Conservation (phyloP, 64 coral and sea anemone species). For the Stichodactyla helianthus region DNA sequence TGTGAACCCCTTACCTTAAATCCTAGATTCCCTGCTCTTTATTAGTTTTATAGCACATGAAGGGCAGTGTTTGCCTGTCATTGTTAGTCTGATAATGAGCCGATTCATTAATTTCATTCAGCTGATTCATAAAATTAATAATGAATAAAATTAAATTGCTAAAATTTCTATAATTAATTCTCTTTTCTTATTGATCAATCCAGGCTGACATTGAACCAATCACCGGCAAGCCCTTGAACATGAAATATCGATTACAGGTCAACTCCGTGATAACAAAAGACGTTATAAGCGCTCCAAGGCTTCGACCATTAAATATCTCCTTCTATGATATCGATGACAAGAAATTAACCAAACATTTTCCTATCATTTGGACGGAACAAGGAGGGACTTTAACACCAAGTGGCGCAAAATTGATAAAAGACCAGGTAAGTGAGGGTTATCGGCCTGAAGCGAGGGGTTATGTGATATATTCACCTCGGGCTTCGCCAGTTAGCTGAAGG, state of each 20-base stretch:
- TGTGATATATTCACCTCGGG: no score
- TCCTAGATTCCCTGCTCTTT: no score
- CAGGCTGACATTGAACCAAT: constrained; percentile 44
- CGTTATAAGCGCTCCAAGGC: not conserved
- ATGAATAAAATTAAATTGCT: not conserved
- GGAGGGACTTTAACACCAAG: constrained; percentile 1
- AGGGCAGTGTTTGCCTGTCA: no score
- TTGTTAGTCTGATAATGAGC: no score
- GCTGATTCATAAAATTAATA: no score
- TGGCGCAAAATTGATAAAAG: not conserved
- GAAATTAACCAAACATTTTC: not conserved
- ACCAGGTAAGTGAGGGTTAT: not conserved
- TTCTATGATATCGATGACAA: constrained; percentile 4
- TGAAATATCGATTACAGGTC: constrained; percentile 38
- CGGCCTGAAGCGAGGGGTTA: no score
- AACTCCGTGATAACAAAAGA: constrained; percentile 28
- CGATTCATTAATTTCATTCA: no score
- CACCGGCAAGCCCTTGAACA: constrained; percentile 23
- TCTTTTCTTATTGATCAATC: not conserved
- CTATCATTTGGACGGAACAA: constrained; percentile 30
- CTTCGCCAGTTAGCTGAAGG: no score
- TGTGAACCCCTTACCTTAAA: no score
- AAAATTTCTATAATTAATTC: not conserved
- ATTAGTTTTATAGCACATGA: no score
- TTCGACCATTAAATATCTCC: not conserved